phyloP scores from a whole-genome alignment of 2,113 vertebrate species.

The Echinops telfairi region DNA sequence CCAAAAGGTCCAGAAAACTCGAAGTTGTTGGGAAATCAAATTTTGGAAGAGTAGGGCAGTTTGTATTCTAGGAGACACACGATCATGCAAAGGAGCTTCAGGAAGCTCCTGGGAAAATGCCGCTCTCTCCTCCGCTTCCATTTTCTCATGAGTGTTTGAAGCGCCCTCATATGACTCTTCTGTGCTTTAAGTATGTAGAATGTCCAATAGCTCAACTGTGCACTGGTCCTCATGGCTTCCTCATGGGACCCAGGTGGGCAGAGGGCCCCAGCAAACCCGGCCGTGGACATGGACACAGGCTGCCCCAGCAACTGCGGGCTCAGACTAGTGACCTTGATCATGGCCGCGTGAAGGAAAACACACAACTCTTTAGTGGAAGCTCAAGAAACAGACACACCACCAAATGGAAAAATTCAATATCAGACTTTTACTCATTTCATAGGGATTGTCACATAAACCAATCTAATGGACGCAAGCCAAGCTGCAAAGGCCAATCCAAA shows the following conservation, averaged over 20 bases:
- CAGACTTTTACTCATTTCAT: slow-evolving; percentile 76
- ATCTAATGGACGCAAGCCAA: slow-evolving; percentile 64
- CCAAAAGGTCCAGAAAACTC: slow-evolving; percentile 6
- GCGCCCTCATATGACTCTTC: neutral
- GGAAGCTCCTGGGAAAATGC: neutral
- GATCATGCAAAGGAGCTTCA: too few relatives aligned
- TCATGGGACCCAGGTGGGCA: neutral
- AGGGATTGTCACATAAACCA: slow-evolving; percentile 72
- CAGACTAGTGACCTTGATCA: neutral
- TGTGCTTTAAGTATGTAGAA: neutral
- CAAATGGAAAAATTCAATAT: slow-evolving; percentile 81
- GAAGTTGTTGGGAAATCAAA: neutral
- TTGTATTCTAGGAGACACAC: neutral
- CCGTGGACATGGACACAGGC: too few relatives aligned
- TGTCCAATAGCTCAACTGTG: neutral
- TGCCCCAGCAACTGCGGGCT: neutral
- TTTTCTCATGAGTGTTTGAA: neutral
- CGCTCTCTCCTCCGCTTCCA: too few relatives aligned
- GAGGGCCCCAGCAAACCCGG: too few relatives aligned
- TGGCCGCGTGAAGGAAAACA: slow-evolving; percentile 35
- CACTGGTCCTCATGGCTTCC: neutral
- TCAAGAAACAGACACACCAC: slow-evolving; percentile 70
- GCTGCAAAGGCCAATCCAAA: slow-evolving; percentile 56
- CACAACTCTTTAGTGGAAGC: slow-evolving; percentile 51
- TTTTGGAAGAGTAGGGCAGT: neutral